Base-by-base conservation (phyloP, 2,113 vertebrate genomes). In the Lanius collurio region DNA sequence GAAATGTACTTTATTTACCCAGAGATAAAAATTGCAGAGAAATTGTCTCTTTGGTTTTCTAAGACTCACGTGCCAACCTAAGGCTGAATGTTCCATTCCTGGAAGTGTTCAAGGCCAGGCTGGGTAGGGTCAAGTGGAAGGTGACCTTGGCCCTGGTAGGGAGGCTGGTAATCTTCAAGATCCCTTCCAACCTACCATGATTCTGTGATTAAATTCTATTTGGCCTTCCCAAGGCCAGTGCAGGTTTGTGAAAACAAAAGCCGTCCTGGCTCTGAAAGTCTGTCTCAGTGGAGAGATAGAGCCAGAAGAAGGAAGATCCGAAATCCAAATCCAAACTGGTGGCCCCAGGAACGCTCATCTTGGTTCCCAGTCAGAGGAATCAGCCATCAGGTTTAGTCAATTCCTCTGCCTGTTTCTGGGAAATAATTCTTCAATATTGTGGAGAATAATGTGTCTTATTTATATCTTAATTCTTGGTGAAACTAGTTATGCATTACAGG, bases 11-110 rank as follows among this genome's bases (percentile, higher is more conserved):
- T 87, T 79, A 64, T 93, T 89, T 89, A 53, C 9, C 18, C 26
- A 59, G 44, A 55, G 42, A 59, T 76, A 57, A 83, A 47, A 50
- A 31, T 1, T 30, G 16, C 26, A 27, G 39, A 41, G 52, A 37
- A 90, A 73, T 33, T 22, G 27, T n/a, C 14, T 33, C 20, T 26
- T 56, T 18, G 7, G 12, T 60, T 90, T 90, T 80, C 55, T 46
- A n/a, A 79, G 27, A 41, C 12, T 35, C n/a, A 7, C 0, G 0
- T 42, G 23, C 16, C 3, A 3, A 21, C 2, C 2, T 35, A 63
- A 44, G 28, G 13, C 21, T 80, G 47, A 63, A 57, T 59, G 11
- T n/a, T 39, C 11, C 20, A 47, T 17, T 10, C 3, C 16, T 53
- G 41, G 47, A 76, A 82, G 13, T n/a, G 39, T 39, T 67, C 15